Percentiles rank a stretch among this genome's conserved stretches.
phyloP scores from a whole-genome alignment of 1,140 invertebrate species.

The Oedothorax gibbosus region DNA sequence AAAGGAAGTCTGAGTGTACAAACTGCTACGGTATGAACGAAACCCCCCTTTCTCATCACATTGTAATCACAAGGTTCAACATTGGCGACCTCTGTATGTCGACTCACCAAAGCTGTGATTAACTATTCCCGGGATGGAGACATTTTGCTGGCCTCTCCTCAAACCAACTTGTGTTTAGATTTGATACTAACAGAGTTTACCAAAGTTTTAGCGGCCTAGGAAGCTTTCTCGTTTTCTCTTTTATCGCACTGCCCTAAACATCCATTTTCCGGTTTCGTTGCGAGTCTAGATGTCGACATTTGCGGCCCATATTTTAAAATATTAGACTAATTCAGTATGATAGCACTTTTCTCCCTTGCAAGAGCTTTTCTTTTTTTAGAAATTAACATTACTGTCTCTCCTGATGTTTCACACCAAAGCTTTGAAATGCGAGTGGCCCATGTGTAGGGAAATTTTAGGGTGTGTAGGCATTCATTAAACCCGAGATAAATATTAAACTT shows the following conservation, averaged over 20 bases:
- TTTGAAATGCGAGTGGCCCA: conserved; percentile 27
- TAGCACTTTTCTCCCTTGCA: background rate
- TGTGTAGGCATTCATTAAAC: conserved; percentile 30
- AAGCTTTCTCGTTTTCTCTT: conserved; percentile 35
- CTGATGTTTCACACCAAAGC: conserved; percentile 21
- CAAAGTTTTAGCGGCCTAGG: conserved; percentile 54
- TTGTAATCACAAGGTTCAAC: conserved; percentile 37
- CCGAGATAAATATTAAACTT: background rate
- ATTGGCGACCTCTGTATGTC: conserved; percentile 25
- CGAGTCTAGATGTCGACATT: conserved; percentile 6
- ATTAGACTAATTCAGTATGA: background rate
- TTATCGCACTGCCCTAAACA: no score
- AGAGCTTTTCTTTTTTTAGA: conserved; percentile 8
- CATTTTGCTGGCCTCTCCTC: conserved; percentile 36
- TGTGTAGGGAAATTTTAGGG: conserved; percentile 33
- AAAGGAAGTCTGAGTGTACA: conserved; percentile 73
- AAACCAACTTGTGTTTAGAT: conserved; percentile 58
- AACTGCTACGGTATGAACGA: conserved; percentile 59
- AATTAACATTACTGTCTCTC: background rate
- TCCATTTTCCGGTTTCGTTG: background rate
- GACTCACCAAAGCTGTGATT: conserved; percentile 59
- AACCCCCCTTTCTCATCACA: conserved; percentile 35
- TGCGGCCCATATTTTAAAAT: background rate
- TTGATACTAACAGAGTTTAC: conserved; percentile 61
- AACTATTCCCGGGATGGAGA: conserved; percentile 39